A percentile compares a stretch with the other conserved stretches of the same genome.
These are phyloP conservation scores for Scyliorhinus canicula DNA, from an alignment of 2,797 vertebrate species.

Conservation along the genomic window DNA sequence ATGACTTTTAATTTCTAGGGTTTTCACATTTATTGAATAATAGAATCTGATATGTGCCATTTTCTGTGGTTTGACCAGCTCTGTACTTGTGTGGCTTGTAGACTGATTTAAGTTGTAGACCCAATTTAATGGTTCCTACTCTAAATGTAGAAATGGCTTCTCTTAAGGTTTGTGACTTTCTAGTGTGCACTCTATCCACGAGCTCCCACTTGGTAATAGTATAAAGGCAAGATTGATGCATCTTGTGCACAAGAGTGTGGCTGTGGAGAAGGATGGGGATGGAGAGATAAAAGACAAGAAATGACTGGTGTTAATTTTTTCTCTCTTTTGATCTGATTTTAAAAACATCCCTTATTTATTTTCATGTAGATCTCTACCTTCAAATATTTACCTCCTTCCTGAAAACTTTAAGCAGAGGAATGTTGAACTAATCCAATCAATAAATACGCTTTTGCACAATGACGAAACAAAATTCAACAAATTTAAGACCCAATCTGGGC, in stretches of 20 bases:
- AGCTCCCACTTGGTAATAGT: background rate
- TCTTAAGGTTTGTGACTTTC: background rate
- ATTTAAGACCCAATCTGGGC: conserved; percentile 88
- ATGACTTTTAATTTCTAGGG: background rate
- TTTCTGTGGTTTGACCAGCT: background rate
- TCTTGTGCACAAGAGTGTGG: background rate
- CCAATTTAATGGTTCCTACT: background rate
- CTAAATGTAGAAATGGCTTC: background rate
- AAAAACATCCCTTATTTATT: background rate
- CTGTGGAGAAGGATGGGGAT: background rate
- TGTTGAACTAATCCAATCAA: conserved; percentile 85
- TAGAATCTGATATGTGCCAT: background rate
- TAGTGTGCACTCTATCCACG: background rate
- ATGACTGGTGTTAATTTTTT: background rate
- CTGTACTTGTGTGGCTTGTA: background rate
- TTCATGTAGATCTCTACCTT: conserved; percentile 54
- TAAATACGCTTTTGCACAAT: conserved; percentile 77
- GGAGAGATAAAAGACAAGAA: background rate
- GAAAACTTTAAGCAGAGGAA: conserved; percentile 91
- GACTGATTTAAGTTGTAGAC: background rate
- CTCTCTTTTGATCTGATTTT: background rate
- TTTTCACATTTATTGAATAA: background rate
- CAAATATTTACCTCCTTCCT: conserved; percentile 71
- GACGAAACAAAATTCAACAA: conserved; percentile 86
- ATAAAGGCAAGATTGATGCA: background rate